phyloP scores from a whole-genome alignment of 2,797 vertebrate species.

The Thalassophryne amazonica region DNA sequence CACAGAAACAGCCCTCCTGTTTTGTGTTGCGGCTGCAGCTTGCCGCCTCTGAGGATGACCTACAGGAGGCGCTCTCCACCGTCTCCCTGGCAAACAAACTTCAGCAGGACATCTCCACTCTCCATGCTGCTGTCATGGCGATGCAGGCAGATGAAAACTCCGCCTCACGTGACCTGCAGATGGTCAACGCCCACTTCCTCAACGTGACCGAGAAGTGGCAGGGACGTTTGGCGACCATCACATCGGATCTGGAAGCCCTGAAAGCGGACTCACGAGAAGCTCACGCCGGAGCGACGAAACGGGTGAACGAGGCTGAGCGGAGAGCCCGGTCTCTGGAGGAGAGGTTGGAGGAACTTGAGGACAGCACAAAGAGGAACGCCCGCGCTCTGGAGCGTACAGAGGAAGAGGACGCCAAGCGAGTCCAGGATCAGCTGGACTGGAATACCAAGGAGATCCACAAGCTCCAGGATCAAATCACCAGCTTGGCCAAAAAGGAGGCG shows the following conservation, averaged over 20 bases:
- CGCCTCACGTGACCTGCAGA: conserved; percentile 76
- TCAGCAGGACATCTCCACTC: conserved; percentile 79
- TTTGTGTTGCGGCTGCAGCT: conserved; percentile 96
- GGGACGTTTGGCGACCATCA: conserved; percentile 73
- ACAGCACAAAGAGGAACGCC: conserved; percentile 86
- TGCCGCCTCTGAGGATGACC: conserved; percentile 81
- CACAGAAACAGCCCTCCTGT: conserved; percentile 78
- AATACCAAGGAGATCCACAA: conserved; percentile 76
- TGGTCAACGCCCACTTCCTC: conserved; percentile 80
- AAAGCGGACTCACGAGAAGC: conserved; percentile 82
- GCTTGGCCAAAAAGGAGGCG: conserved; percentile 63
- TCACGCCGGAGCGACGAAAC: conserved; percentile 78
- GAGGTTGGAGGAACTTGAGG: conserved; percentile 86
- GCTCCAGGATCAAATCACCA: conserved; percentile 74
- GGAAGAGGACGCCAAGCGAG: conserved; percentile 79
- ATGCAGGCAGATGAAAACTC: conserved; percentile 79
- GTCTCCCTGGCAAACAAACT: conserved; percentile 78
- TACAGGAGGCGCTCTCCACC: conserved; percentile 77
- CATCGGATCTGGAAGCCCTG: conserved; percentile 72
- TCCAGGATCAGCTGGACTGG: conserved; percentile 79
- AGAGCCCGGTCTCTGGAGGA: conserved; percentile 77
- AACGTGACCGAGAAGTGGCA: conserved; percentile 84
- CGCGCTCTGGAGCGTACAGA: conserved; percentile 86
- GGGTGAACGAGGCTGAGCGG: conserved; percentile 85
- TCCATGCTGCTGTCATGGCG: conserved; percentile 68